Evolutionary conservation across 2,888 invertebrate species (phyloP).

Genomic region (Halictus quadricinctus): DNA sequence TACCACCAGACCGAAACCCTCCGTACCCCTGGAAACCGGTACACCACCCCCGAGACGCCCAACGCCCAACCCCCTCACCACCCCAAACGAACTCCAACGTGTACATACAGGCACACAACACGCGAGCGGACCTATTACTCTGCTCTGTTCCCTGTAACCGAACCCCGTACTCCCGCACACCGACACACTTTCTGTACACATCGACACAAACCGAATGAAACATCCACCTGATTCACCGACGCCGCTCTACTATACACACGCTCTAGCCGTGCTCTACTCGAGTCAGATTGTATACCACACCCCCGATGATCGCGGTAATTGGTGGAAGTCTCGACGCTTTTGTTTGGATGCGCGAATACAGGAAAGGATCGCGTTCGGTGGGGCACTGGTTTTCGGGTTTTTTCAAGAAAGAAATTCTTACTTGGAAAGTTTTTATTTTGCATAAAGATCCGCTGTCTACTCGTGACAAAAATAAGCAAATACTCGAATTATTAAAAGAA

Average conservation of each 20-base stretch:
- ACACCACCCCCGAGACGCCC: neutral
- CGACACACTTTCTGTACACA: neutral
- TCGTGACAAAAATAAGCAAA: too few relatives aligned
- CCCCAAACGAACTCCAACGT: neutral
- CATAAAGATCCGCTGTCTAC: too few relatives aligned
- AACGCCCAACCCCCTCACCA: neutral
- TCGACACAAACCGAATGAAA: slow-evolving; percentile 11
- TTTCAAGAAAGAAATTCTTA: too few relatives aligned
- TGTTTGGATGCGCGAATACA: neutral
- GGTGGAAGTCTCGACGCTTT: slow-evolving; percentile 35
- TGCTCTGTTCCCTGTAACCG: neutral
- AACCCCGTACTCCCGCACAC: neutral
- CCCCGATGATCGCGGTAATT: slow-evolving; percentile 40
- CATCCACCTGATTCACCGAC: slow-evolving; percentile 7
- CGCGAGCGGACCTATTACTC: neutral
- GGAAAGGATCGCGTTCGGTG: neutral
- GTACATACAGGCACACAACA: neutral
- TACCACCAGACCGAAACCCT: slow-evolving; percentile 29
- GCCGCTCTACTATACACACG: slow-evolving; percentile 19
- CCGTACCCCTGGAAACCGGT: slow-evolving; percentile 37
- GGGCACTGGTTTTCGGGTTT: neutral
- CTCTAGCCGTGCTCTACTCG: slow-evolving; percentile 3
- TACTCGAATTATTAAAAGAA: too few relatives aligned
- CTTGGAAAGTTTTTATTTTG: too few relatives aligned
- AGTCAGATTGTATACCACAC: slow-evolving; percentile 11